Conservation (phyloP, 2,113 vertebrate species). For the Sebastes schlegelii region DNA sequence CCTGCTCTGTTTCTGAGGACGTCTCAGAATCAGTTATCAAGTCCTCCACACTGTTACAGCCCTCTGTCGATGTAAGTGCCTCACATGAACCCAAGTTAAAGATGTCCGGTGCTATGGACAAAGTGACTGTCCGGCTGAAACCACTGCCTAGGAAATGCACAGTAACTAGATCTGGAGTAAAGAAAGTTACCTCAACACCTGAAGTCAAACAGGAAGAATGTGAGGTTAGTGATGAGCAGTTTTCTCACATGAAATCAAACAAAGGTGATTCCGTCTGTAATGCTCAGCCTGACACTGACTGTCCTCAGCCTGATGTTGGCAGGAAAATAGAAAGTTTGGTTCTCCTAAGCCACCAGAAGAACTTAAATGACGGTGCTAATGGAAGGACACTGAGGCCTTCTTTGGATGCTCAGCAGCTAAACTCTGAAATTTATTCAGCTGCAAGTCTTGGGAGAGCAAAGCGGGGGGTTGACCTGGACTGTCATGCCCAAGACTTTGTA, state of each 20-base stretch:
- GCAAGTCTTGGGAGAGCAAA: constrained; percentile 30
- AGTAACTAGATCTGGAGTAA: constrained; percentile 10
- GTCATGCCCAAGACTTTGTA: constrained; percentile 4
- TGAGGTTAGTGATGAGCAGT: constrained; percentile 7
- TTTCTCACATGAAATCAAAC: constrained; percentile 12
- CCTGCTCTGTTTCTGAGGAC: background rate
- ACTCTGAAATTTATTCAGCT: background rate
- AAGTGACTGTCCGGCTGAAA: background rate
- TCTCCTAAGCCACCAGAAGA: constrained; percentile 21
- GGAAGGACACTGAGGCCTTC: background rate
- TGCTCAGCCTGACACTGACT: background rate
- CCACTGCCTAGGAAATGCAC: constrained; percentile 20
- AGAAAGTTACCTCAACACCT: background rate
- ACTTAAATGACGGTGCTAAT: background rate
- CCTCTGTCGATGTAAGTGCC: constrained; percentile 39
- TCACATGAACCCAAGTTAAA: constrained; percentile 22
- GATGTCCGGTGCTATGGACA: background rate
- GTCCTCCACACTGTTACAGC: background rate
- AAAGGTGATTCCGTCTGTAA: background rate
- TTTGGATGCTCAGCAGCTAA: constrained; percentile 1
- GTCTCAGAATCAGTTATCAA: background rate
- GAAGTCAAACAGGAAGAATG: background rate
- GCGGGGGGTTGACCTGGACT: constrained; percentile 22
- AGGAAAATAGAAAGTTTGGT: background rate
- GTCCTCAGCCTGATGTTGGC: background rate